Conservation (phyloP, 2,888 invertebrate species). For the Drosophila paramelanica region DNA sequence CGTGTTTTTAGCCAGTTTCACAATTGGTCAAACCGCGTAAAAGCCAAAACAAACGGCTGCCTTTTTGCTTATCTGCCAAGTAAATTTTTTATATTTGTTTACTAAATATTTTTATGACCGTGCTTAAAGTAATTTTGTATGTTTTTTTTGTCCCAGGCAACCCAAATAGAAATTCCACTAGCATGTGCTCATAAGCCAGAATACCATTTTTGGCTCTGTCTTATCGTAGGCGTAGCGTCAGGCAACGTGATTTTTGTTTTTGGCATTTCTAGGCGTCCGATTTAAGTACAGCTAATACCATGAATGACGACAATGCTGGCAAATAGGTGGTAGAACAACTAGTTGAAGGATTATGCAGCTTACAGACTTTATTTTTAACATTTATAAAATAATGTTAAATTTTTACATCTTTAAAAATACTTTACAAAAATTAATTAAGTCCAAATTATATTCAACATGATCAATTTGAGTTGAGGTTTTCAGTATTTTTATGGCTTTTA, state of each 20-base stretch:
- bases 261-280: constrained; percentile 20
- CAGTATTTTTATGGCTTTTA: too few relatives aligned
- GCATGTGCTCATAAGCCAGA: constrained; percentile 58
- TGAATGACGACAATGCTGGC: constrained; percentile 9
- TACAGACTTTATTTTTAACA: not conserved
- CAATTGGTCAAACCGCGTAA: not conserved
- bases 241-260: constrained; percentile 46
- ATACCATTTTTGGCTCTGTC: constrained; percentile 19
- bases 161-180: constrained; percentile 52
- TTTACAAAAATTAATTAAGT: not conserved
- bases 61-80: not conserved
- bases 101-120: constrained; percentile 26
- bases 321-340: constrained; percentile 7
- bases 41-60: not conserved
- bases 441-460: not conserved
- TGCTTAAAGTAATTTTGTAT: constrained; percentile 2
- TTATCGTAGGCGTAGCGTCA: constrained; percentile 43
- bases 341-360: constrained; percentile 9
- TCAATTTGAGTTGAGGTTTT: not conserved
- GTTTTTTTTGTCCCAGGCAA: constrained; percentile 2
- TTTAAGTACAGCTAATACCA: constrained; percentile 22
- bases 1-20: constrained; percentile 1
- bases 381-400: not conserved
- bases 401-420: not conserved
- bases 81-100: constrained; percentile 17